These are phyloP conservation scores for Brachyhypopomus gauderio DNA, from an alignment of 2,113 vertebrate species.

Conservation along the genomic window DNA sequence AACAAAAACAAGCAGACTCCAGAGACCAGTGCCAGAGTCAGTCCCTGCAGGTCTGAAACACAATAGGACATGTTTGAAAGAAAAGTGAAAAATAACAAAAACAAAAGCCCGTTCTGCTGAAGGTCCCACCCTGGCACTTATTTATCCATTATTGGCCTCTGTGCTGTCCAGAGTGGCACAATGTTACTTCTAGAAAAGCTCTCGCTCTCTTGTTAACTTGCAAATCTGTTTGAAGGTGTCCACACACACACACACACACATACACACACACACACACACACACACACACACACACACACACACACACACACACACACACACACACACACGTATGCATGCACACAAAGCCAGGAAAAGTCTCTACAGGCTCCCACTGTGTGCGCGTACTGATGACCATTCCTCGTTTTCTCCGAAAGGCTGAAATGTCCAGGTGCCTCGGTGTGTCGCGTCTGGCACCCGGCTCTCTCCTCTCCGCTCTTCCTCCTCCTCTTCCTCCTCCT, in stretches of 20 bases:
- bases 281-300: not conserved
- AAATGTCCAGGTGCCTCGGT: not conserved
- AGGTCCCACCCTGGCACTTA: constrained; percentile 48
- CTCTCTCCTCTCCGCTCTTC: constrained; percentile 18
- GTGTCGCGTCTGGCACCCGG: not conserved
- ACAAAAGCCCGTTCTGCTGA: constrained; percentile 33
- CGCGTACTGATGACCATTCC: constrained; percentile 19
- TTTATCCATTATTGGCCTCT: constrained; percentile 37
- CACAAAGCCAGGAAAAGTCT: not conserved
- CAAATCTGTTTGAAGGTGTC: constrained; percentile 23
- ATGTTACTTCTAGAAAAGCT: not conserved
- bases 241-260: not conserved
- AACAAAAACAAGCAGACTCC: not conserved
- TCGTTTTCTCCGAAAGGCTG: constrained; percentile 24
- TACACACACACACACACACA: not conserved
- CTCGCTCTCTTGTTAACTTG: not conserved
- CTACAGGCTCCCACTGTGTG: not conserved
- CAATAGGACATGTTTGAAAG: constrained; percentile 6
- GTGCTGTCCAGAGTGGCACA: constrained; percentile 23
- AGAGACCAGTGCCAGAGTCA: not conserved
- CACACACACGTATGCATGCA: not conserved
- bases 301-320: not conserved
- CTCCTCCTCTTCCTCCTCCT: constrained; percentile 36
- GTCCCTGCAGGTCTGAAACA: constrained; percentile 30
- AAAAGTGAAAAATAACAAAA: constrained; percentile 22